Percentiles rank a stretch among this genome's conserved stretches.
Evolutionary conservation across 2,888 invertebrate genomes (phyloP).

Genomic region (Abscondita cerata): DNA sequence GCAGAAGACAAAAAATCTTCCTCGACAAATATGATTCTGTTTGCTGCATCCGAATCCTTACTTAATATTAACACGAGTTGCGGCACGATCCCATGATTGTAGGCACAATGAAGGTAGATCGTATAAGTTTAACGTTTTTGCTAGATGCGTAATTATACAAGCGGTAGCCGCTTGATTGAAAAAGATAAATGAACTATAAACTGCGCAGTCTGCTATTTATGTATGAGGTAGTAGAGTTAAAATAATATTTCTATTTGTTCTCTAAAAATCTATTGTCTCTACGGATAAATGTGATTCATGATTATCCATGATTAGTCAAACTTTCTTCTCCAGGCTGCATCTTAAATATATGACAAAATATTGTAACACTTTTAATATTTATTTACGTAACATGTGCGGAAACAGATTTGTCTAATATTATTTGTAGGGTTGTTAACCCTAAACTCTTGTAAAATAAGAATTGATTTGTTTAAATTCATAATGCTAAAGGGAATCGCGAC

Average conservation of each 20-base stretch:
- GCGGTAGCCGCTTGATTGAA: not conserved
- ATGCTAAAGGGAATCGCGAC: too few relatives aligned
- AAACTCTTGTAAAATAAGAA: too few relatives aligned
- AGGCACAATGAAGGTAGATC: not conserved
- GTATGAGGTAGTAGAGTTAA: not conserved
- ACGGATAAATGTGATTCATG: not conserved
- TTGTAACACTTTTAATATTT: too few relatives aligned
- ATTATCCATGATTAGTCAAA: not conserved
- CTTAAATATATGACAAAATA: not conserved
- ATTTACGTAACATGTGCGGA: too few relatives aligned
- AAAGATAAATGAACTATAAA: not conserved
- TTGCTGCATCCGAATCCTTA: not conserved
- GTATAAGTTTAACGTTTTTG: not conserved
- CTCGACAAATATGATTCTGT: too few relatives aligned
- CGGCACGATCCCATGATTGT: not conserved
- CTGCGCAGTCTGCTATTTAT: not conserved
- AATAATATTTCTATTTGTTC: not conserved
- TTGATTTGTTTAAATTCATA: too few relatives aligned
- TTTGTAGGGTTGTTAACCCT: too few relatives aligned
- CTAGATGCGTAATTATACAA: not conserved
- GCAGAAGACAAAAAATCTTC: too few relatives aligned
- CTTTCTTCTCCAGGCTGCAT: not conserved
- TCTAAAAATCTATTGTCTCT: not conserved
- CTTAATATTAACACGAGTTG: not conserved
- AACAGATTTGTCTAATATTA: too few relatives aligned